These are phyloP conservation scores for Rhabdophis nuchalis DNA, from an alignment of 2,797 vertebrate species.

Conservation along the genomic window DNA sequence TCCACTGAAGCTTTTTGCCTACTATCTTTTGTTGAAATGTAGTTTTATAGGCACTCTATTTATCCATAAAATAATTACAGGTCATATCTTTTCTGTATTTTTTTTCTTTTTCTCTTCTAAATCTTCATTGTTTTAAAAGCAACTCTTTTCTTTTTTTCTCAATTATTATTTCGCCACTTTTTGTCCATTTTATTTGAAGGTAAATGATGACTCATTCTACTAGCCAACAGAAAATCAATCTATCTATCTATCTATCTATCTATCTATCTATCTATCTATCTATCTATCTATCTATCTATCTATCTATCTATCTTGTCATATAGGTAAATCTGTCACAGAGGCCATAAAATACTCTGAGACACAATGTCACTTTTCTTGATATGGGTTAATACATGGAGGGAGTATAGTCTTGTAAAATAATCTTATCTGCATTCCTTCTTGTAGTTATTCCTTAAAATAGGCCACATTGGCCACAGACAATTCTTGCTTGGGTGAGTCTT, in stretches of 20 bases:
- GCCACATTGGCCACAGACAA: background rate
- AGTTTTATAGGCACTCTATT: constrained; percentile 31
- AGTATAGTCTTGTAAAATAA: background rate
- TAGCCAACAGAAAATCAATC: background rate
- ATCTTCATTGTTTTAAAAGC: background rate
- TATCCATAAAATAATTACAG: constrained; percentile 9
- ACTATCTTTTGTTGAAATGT: constrained; percentile 40
- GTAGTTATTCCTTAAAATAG: background rate
- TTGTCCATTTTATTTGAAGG: background rate
- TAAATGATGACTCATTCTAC: background rate
- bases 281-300: no score
- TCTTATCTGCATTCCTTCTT: background rate
- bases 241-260: no score
- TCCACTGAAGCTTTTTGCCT: constrained; percentile 32
- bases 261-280: no score
- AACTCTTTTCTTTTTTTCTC: background rate
- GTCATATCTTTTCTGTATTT: background rate
- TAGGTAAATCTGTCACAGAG: no score
- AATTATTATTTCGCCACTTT: background rate
- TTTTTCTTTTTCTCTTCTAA: constrained; percentile 1
- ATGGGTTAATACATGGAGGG: no score
- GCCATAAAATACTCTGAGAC: no score
- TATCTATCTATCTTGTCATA: no score
- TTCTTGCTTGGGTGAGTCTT: background rate
- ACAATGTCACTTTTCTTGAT: no score